Percentiles rank a stretch among this genome's conserved stretches.
These are phyloP conservation scores for Embiotoca jacksoni DNA, from an alignment of 2,113 vertebrate genomes.

Conservation along the genomic window DNA sequence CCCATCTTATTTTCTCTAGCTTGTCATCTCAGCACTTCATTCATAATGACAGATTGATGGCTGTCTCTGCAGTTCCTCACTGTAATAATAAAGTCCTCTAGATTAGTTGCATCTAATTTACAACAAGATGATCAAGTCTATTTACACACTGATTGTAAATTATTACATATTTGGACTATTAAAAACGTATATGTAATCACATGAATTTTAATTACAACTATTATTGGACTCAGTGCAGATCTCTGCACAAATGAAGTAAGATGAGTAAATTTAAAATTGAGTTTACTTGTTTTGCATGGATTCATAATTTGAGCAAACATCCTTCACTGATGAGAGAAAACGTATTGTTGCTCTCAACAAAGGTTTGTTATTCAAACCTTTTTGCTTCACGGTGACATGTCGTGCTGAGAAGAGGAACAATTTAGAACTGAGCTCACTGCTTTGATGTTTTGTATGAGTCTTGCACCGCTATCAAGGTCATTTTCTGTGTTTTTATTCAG, in stretches of 20 bases:
- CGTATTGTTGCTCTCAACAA: constrained; percentile 16
- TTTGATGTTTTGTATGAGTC: constrained; percentile 38
- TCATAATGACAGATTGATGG: constrained; percentile 57
- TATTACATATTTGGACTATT: constrained; percentile 19
- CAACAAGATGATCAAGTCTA: constrained; percentile 23
- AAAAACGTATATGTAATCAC: constrained; percentile 19
- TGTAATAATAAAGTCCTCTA: constrained; percentile 38
- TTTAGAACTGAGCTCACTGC: constrained; percentile 20
- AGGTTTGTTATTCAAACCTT: constrained; percentile 11
- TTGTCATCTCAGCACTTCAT: constrained; percentile 43
- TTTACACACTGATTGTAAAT: constrained; percentile 43
- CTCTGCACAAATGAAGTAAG: constrained; percentile 7
- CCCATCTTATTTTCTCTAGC: constrained; percentile 47
- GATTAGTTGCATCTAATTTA: constrained; percentile 56
- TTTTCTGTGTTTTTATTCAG: constrained; percentile 2
- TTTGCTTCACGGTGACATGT: constrained; percentile 27
- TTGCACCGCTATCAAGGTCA: constrained; percentile 27
- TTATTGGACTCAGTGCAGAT: neutral
- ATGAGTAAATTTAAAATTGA: constrained; percentile 25
- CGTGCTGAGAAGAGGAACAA: constrained; percentile 41
- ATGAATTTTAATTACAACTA: constrained; percentile 32
- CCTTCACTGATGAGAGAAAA: constrained; percentile 44
- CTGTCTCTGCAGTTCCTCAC: constrained; percentile 38
- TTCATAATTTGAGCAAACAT: constrained; percentile 26
- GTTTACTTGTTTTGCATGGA: constrained; percentile 20